A percentile compares a stretch with the other conserved stretches of the same genome.
These are phyloP conservation scores for Hystrix cristata DNA, from an alignment of 2,113 vertebrate genomes.

Conservation along the genomic window DNA sequence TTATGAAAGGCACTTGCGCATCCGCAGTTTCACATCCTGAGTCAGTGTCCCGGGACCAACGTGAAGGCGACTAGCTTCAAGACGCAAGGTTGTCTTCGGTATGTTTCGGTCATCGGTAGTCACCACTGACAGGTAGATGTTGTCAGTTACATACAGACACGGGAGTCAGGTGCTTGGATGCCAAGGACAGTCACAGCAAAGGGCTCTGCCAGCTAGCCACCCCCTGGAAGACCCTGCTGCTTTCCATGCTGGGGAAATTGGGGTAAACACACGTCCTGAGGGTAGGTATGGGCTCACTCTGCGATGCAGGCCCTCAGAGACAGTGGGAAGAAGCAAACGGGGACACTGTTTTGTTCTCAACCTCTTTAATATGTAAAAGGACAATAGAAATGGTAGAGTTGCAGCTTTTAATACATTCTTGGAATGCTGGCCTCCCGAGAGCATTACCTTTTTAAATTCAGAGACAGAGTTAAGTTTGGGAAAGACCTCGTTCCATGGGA, in stretches of 20 bases:
- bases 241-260: too few relatives aligned
- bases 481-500: constrained; percentile 49
- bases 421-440: constrained; percentile 51
- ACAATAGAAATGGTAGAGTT: neutral
- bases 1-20: neutral
- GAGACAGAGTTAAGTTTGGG: neutral
- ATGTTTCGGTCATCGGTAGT: neutral
- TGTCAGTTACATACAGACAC: neutral
- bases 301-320: neutral
- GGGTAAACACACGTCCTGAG: neutral
- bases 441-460: constrained; percentile 29
- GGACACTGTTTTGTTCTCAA: constrained; percentile 48
- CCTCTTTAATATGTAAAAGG: constrained; percentile 69
- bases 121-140: neutral
- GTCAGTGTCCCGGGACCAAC: neutral
- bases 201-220: neutral
- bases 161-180: neutral
- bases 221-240: neutral
- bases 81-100: too few relatives aligned
- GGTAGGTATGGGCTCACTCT: too few relatives aligned
- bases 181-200: neutral
- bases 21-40: too few relatives aligned
- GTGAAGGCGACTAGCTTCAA: too few relatives aligned
- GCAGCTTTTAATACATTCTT: constrained; percentile 29
- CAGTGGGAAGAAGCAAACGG: neutral